phyloP scores from a whole-genome alignment of 30 jellyfish, hydroid and myxozoan species.

The Pelagia noctiluca region DNA sequence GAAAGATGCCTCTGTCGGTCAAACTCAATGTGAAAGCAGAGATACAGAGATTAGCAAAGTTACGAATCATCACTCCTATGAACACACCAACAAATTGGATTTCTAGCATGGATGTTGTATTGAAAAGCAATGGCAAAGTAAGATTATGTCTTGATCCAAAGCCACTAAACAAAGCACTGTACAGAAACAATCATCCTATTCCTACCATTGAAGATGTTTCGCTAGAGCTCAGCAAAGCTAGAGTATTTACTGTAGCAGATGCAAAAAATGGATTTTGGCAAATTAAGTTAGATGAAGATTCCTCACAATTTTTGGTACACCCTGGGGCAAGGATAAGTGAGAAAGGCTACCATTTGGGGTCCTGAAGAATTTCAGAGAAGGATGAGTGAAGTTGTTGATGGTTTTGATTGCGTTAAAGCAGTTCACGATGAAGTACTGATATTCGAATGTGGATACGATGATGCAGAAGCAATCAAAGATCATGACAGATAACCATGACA shows the following conservation, averaged over 20 bases:
- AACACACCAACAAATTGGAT: too few species aligned
- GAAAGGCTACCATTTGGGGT: constrained; percentile 7
- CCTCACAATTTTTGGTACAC: constrained; percentile 12
- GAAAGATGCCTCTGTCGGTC: constrained; percentile 34
- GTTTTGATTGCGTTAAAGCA: not conserved
- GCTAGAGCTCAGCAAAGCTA: not conserved
- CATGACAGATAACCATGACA: too few species aligned
- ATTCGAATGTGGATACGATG: constrained; percentile 1
- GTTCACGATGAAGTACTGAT: constrained; percentile 13
- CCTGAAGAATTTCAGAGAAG: constrained; percentile 5
- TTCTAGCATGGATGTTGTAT: not conserved
- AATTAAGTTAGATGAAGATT: not conserved
- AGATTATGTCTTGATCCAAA: constrained; percentile 8
- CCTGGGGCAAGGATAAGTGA: constrained; percentile 21
- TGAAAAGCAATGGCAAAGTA: not conserved
- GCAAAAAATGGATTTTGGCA: constrained; percentile 14
- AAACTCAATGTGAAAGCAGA: too few species aligned
- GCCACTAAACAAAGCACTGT: constrained; percentile 8
- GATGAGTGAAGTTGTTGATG: constrained; percentile 2
- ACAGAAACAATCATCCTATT: not conserved
- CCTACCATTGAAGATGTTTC: not conserved
- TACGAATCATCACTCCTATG: too few species aligned
- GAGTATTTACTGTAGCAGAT: not conserved
- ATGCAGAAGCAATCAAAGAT: constrained; percentile 3
- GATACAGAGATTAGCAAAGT: too few species aligned